A percentile compares a stretch with the other conserved stretches of the same genome.
Conservation (phyloP, 2,888 invertebrate species). For the Cryptus armator region DNA sequence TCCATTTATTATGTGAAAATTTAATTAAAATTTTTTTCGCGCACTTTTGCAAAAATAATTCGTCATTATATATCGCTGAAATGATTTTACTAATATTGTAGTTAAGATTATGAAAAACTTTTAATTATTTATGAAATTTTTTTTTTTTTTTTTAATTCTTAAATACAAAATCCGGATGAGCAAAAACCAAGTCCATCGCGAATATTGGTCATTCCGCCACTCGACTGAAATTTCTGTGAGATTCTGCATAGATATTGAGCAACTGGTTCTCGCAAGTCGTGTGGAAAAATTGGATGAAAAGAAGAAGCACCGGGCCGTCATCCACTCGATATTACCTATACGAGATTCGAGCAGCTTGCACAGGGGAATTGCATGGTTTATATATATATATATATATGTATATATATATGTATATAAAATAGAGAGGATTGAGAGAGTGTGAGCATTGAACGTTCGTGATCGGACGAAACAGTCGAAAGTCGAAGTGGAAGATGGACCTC, state of each 20-base stretch:
- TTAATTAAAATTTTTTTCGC: too few relatives aligned
- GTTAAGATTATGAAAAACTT: too few relatives aligned
- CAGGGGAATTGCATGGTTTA: not conserved
- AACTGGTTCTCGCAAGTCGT: conserved; percentile 12
- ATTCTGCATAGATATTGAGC: conserved; percentile 23
- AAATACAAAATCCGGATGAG: not conserved
- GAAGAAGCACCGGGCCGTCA: conserved; percentile 40
- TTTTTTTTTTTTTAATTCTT: too few relatives aligned
- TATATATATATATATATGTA: too few relatives aligned
- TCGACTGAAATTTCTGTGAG: not conserved
- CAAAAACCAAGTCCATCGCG: not conserved
- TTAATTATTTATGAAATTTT: too few relatives aligned
- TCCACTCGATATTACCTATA: conserved; percentile 53
- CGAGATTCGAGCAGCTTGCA: conserved; percentile 22
- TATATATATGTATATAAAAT: not conserved
- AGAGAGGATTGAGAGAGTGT: not conserved
- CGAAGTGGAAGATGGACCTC: conserved; percentile 40
- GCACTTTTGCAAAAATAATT: too few relatives aligned
- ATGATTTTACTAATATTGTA: too few relatives aligned
- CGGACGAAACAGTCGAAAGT: conserved; percentile 28
- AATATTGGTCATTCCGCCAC: not conserved
- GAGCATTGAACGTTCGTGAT: conserved; percentile 45
- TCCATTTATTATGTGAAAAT: too few relatives aligned
- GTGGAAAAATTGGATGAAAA: conserved; percentile 37
- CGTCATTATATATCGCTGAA: too few relatives aligned